phyloP scores from a whole-genome alignment of 2,888 invertebrate genomes.

The Torymus texanus region DNA sequence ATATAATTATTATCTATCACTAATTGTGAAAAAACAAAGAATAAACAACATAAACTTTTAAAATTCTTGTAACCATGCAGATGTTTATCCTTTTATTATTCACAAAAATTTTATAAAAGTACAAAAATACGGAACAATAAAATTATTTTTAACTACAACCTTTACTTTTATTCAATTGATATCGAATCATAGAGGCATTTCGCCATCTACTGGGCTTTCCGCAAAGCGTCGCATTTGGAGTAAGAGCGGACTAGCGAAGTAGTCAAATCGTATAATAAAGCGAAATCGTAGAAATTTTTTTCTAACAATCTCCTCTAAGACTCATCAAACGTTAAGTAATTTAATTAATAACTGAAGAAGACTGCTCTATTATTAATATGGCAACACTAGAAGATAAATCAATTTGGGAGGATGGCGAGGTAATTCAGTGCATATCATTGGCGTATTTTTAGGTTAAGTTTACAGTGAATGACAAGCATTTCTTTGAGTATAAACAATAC shows the following conservation, averaged over 20 bases:
- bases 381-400: constrained; percentile 74
- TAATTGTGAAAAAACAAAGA: no score
- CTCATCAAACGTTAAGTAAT: neutral
- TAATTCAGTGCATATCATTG: constrained; percentile 59
- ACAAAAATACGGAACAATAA: neutral
- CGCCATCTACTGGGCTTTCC: constrained; percentile 41
- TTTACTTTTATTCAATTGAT: no score
- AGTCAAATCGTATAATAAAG: no score
- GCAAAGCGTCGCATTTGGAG: neutral
- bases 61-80: no score
- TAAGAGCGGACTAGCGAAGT: no score
- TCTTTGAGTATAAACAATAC: constrained; percentile 54
- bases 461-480: constrained; percentile 66
- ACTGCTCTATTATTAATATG: constrained; percentile 59
- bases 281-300: no score
- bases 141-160: no score
- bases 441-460: constrained; percentile 61
- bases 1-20: no score
- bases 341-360: neutral
- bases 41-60: no score
- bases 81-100: neutral
- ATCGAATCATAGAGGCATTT: neutral
- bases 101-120: constrained; percentile 13
- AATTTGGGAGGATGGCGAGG: constrained; percentile 75
- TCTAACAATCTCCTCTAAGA: no score